Evolutionary conservation across 1,140 invertebrate genomes (phyloP).

Genomic region (Anagrus nilaparvatae): DNA sequence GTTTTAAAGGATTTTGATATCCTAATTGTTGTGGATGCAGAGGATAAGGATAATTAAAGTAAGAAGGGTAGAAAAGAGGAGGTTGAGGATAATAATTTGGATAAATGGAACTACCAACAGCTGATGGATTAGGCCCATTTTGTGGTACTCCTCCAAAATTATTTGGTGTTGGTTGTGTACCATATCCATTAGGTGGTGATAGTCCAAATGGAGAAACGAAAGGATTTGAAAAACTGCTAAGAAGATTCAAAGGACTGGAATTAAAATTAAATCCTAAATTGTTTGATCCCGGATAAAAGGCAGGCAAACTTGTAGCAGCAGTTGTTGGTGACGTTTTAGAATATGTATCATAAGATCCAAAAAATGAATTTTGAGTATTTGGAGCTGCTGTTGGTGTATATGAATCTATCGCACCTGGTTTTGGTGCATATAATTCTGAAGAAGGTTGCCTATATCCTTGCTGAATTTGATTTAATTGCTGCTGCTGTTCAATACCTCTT

Average conservation of each 20-base stretch:
- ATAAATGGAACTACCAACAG: constrained; percentile 20
- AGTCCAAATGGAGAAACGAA: constrained; percentile 22
- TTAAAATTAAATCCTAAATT: constrained; percentile 14
- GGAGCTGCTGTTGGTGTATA: constrained; percentile 19
- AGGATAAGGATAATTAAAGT: constrained; percentile 25
- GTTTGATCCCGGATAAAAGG: background rate
- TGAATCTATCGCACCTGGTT: constrained; percentile 27
- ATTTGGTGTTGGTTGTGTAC: background rate
- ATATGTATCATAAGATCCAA: background rate
- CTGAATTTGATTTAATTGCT: background rate
- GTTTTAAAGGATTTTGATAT: constrained; percentile 17
- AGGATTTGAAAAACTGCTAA: constrained; percentile 18
- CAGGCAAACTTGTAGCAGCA: background rate
- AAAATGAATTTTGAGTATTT: background rate
- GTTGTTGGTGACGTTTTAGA: background rate
- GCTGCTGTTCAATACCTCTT: constrained; percentile 23
- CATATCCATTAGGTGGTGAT: background rate
- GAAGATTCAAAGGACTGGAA: constrained; percentile 14
- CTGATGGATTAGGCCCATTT: constrained; percentile 11
- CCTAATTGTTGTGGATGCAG: constrained; percentile 19
- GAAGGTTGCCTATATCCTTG: background rate
- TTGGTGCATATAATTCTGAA: constrained; percentile 29
- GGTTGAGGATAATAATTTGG: constrained; percentile 30
- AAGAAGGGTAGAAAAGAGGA: constrained; percentile 28
- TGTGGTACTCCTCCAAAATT: constrained; percentile 12